These are phyloP conservation scores for Dipodomys merriami DNA, from an alignment of 2,113 vertebrate genomes.

Conservation along the genomic window DNA sequence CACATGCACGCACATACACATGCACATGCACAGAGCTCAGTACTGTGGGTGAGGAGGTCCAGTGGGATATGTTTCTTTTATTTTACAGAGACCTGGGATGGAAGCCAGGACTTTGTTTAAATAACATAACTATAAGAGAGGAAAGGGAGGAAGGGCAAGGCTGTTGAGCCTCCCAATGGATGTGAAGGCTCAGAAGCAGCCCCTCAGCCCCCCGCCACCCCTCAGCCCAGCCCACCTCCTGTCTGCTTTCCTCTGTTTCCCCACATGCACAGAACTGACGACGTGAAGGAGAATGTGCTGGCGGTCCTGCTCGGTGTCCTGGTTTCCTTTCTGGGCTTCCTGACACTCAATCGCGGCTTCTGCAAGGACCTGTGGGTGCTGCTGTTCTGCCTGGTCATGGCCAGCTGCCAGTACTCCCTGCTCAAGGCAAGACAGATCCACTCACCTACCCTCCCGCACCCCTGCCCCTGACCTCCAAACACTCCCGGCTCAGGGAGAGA, in stretches of 20 bases:
- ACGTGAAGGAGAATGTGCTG: constrained; percentile 92
- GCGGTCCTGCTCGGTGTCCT: constrained; percentile 92
- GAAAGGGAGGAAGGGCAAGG: neutral
- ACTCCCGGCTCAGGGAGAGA: too few species aligned
- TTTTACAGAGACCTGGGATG: neutral
- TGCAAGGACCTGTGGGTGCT: constrained; percentile 97
- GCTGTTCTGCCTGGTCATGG: constrained; percentile 97
- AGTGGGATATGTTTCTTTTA: neutral
- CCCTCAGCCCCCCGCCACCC: too few species aligned
- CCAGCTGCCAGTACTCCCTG: constrained; percentile 98
- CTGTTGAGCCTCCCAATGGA: too few species aligned
- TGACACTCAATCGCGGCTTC: constrained; percentile 94
- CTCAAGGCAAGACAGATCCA: constrained; percentile 90
- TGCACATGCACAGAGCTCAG: too few species aligned
- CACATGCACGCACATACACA: too few species aligned
- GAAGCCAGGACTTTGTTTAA: neutral
- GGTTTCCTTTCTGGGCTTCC: constrained; percentile 96
- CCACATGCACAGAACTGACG: constrained; percentile 87
- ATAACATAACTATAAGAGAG: neutral
- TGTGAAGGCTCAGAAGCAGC: neutral
- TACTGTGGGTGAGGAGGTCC: neutral
- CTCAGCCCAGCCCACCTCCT: too few species aligned
- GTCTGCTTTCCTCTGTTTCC: neutral
- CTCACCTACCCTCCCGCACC: too few species aligned
- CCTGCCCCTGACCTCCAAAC: too few species aligned